Conservation (phyloP, 2,888 invertebrate species). For the Pyrgus malvae region DNA sequence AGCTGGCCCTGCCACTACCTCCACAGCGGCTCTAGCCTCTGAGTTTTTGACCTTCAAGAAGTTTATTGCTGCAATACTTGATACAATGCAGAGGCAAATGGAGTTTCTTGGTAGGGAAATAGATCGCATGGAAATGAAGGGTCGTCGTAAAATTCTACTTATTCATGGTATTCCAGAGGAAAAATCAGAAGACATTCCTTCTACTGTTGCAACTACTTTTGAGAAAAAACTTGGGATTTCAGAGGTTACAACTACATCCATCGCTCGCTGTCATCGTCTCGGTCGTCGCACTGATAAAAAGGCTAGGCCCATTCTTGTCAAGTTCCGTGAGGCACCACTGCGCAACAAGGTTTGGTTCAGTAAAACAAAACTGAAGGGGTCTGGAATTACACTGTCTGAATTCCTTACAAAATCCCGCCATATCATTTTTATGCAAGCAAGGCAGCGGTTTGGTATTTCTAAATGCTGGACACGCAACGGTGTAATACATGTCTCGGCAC, state of each 20-base stretch:
- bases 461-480: conserved; percentile 29
- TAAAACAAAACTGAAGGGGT: conserved; percentile 18
- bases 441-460: conserved; percentile 15
- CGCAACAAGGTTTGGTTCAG: conserved; percentile 17
- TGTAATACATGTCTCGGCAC: conserved; percentile 1
- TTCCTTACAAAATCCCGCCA: conserved; percentile 23
- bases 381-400: conserved; percentile 26
- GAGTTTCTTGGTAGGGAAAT: conserved; percentile 8
- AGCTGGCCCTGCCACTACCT: background rate
- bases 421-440: conserved; percentile 16
- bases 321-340: background rate
- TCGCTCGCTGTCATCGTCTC: conserved; percentile 13
- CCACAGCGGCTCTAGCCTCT: conserved; percentile 7
- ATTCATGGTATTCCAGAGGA: conserved; percentile 28
- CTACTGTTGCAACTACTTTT: background rate
- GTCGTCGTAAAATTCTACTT: conserved; percentile 28
- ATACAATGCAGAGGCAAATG: conserved; percentile 20
- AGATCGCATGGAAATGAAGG: conserved; percentile 25
- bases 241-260: background rate
- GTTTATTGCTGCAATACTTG: conserved; percentile 20
- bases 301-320: conserved; percentile 14
- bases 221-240: conserved; percentile 11
- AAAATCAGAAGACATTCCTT: conserved; percentile 9
- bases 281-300: background rate
- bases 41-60: conserved; percentile 17